Percentiles rank a stretch among this genome's conserved stretches.
phyloP scores from a whole-genome alignment of 2,113 vertebrate species.

The Xiphophorus hellerii region DNA sequence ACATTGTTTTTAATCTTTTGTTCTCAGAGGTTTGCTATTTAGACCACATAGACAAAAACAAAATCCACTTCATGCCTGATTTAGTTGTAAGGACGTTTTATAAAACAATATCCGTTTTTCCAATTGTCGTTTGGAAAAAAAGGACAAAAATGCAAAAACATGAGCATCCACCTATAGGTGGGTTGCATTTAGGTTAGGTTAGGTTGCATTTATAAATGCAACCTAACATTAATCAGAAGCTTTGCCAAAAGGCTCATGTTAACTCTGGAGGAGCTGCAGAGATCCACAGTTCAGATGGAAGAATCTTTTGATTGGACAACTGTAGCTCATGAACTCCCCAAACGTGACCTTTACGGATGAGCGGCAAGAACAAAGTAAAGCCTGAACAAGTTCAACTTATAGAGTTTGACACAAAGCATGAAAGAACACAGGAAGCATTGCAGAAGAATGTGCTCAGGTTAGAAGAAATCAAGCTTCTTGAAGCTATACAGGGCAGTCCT shows the following conservation, averaged over 20 bases:
- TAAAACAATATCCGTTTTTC: no score
- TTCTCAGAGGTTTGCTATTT: no score
- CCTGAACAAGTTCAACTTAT: background rate
- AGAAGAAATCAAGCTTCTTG: background rate
- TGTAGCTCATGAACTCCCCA: no score
- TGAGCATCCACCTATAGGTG: background rate
- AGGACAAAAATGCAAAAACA: no score
- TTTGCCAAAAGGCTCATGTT: background rate
- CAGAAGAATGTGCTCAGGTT: background rate
- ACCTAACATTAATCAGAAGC: background rate
- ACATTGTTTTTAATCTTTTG: background rate
- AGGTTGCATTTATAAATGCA: no score
- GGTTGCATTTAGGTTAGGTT: no score
- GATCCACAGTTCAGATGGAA: background rate
- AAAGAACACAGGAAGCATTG: background rate
- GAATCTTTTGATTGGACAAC: background rate
- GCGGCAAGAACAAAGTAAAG: background rate
- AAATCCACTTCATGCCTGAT: background rate
- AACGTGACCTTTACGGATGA: background rate
- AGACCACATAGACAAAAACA: background rate
- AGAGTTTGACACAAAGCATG: background rate
- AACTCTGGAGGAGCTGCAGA: background rate
- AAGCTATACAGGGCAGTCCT: background rate
- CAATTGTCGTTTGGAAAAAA: background rate
- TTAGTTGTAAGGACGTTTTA: no score